A percentile compares a stretch with the other conserved stretches of the same genome.
Conservation (phyloP, 2,888 invertebrate species). For the Coenonympha arcania region DNA sequence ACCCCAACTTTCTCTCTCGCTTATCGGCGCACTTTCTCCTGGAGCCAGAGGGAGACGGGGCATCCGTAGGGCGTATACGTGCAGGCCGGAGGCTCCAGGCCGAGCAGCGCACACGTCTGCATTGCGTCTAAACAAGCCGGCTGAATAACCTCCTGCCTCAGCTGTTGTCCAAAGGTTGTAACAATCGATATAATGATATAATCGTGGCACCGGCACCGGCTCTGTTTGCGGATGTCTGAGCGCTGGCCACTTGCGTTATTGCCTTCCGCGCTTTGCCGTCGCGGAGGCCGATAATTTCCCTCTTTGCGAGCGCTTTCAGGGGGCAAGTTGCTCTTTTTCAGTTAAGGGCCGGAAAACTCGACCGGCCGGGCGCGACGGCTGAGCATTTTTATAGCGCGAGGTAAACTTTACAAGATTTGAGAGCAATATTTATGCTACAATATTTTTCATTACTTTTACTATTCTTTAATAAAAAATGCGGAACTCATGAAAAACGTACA, state of each 20-base stretch:
- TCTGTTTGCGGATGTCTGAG: conserved; percentile 30
- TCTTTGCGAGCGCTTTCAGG: neutral
- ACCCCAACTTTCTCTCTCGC: conserved; percentile 36
- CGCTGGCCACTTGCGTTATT: conserved; percentile 14
- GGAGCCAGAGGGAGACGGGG: conserved; percentile 35
- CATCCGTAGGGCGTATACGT: conserved; percentile 56
- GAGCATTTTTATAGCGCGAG: neutral
- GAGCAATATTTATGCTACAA: too few relatives aligned
- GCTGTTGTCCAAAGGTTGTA: conserved; percentile 58
- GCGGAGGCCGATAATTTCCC: neutral
- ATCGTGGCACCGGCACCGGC: conserved; percentile 37
- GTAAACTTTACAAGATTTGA: neutral
- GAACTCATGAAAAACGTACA: too few relatives aligned
- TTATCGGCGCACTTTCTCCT: conserved; percentile 17
- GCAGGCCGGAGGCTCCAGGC: conserved; percentile 42
- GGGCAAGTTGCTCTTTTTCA: neutral
- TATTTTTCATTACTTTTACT: too few relatives aligned
- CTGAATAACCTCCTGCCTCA: conserved; percentile 63
- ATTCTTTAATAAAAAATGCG: too few relatives aligned
- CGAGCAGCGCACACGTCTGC: conserved; percentile 71
- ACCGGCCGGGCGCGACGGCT: neutral
- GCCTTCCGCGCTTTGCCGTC: neutral
- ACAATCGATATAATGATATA: conserved; percentile 64
- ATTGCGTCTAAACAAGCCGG: conserved; percentile 74
- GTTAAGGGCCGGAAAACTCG: conserved; percentile 1